Percentiles rank a stretch among this genome's conserved stretches.
Evolutionary conservation across 2,888 invertebrate species (phyloP).

Genomic region (Scaptomyza reducta): DNA sequence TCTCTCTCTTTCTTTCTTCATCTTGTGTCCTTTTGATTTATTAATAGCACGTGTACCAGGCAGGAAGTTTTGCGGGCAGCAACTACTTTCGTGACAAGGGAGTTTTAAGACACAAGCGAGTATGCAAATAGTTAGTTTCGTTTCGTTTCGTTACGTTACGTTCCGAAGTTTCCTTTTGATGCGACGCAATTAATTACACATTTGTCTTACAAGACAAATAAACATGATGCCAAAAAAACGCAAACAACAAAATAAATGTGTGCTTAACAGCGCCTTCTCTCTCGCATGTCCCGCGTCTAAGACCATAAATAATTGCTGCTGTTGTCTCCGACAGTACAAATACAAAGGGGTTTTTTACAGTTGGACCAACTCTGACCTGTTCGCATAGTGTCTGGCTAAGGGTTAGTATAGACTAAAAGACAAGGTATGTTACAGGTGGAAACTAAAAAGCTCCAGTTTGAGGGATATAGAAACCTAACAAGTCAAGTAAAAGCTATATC

Average conservation of each 20-base stretch:
- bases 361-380: conserved; percentile 27
- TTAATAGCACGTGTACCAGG: conserved; percentile 68
- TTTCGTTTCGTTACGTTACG: conserved; percentile 40
- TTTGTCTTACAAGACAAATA: conserved; percentile 83
- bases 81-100: conserved; percentile 52
- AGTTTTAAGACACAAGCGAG: conserved; percentile 22
- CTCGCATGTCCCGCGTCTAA: conserved; percentile 51
- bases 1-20: conserved; percentile 21
- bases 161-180: conserved; percentile 76
- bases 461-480: too few relatives aligned
- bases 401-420: not conserved
- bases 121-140: conserved; percentile 75
- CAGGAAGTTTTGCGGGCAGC: conserved; percentile 17
- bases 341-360: conserved; percentile 17
- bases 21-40: conserved; percentile 79
- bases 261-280: conserved; percentile 44
- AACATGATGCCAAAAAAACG: not conserved
- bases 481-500: not conserved
- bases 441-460: not conserved
- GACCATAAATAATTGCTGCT: conserved; percentile 80
- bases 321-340: conserved; percentile 17
- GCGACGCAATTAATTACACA: conserved; percentile 83
- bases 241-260: conserved; percentile 24
- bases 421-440: not conserved
- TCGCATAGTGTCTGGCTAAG: not conserved